Base-by-base conservation (phyloP, 2,888 invertebrate genomes). In the Meta bourneti region DNA sequence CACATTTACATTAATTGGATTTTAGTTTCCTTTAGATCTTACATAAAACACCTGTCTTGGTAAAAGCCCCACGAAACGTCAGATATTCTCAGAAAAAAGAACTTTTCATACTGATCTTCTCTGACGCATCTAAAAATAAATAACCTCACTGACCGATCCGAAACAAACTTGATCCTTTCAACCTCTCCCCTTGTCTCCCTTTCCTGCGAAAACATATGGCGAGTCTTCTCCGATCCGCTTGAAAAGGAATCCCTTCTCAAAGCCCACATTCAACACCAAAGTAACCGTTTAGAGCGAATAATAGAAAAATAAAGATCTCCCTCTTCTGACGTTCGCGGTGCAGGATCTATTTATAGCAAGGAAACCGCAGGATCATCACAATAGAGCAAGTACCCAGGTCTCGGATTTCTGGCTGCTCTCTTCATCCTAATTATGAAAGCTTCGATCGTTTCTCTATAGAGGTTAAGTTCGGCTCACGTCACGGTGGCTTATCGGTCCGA, bases 331-430 rank as follows among this genome's bases (percentile, higher is more conserved):
- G 54, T 69, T 49, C 81, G 70, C n/a, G 48, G 8, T 20, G 20
- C 52, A 13, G 52, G 77, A 20, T 54, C 84, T 85, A 85, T 85
- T 85, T 85, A 61, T 85, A 49, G 84, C 49, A 83, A 72, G 49
- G 69, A 54, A 34, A 16, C 61, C 48, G 11, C 81, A n/a, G 81
- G 69, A 82, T 48, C 4, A 34, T 4, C 48, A 71, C 19, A 54
- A n/a, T 7, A 48, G 74, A 20, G 74, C 11, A 11, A 48, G 48
- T 9, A 20, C 11, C 2, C 13, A 5, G 20, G 61, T 5, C 20
- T 61, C 13, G 79, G 34, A 20, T 54, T 19, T 20, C 54, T 79
- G 54, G 61, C 11, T 61, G 13, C 61, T 61, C 61, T 11, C 16
- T 61, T 16, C 16, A 87, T 80, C 72, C 71, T 80, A 78, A 86